Evolutionary conservation across 2,797 vertebrate genomes (phyloP).

Genomic region (Muscicapa striata): DNA sequence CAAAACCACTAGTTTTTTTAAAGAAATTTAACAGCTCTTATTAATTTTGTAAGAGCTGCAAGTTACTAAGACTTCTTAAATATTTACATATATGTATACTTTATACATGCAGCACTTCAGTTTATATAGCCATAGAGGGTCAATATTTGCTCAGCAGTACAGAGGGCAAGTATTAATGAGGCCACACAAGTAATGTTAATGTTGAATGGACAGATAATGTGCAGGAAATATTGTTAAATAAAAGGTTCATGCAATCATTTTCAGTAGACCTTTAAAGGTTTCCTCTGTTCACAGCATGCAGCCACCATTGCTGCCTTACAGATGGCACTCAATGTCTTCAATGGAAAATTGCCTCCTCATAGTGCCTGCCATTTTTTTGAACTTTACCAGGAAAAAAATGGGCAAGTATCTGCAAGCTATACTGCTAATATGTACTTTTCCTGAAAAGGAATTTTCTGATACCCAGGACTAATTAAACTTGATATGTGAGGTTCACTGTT

Average conservation of each 20-base stretch:
- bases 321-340: constrained; percentile 84
- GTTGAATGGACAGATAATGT: not conserved
- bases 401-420: constrained; percentile 67
- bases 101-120: not conserved
- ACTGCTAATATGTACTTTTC: not conserved
- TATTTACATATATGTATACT: not conserved
- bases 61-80: not conserved
- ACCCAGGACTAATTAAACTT: not conserved
- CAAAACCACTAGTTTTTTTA: not conserved
- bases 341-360: constrained; percentile 83
- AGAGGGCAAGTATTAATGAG: not conserved
- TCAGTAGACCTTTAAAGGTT: not conserved
- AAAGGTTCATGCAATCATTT: not conserved
- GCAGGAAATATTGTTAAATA: not conserved
- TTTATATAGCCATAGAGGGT: not conserved
- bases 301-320: constrained; percentile 87
- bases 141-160: not conserved
- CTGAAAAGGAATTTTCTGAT: not conserved
- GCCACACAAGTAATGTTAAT: not conserved
- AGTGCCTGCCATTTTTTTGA: constrained; percentile 88
- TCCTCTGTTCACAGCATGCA: constrained; percentile 80
- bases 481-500: not conserved
- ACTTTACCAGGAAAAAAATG: constrained; percentile 84
- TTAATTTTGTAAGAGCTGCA: not conserved
- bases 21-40: not conserved